Percentiles rank a stretch among this genome's conserved stretches.
Evolutionary conservation across 2,888 invertebrate species (phyloP).

Genomic region (Hesperia comma): DNA sequence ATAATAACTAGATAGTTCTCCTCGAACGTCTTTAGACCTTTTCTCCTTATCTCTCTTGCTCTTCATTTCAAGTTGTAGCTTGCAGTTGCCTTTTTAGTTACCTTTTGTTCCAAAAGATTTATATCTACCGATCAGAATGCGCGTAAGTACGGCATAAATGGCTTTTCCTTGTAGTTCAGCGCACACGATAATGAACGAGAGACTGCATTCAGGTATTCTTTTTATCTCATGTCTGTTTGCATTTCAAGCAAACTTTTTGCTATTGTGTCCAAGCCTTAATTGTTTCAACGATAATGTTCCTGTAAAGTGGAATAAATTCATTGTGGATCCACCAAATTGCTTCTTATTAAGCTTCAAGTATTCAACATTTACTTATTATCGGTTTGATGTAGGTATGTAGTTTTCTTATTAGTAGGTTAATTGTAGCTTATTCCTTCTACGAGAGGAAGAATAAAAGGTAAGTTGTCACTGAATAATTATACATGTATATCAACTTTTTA

Average conservation of each 20-base stretch:
- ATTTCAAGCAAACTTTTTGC: slow-evolving; percentile 17
- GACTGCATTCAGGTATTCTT: slow-evolving; percentile 9
- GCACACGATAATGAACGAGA: slow-evolving; percentile 17
- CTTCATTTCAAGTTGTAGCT: not conserved
- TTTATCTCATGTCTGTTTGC: slow-evolving; percentile 16
- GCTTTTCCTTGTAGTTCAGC: slow-evolving; percentile 26
- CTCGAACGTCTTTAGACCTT: not conserved
- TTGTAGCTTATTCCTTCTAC: no score
- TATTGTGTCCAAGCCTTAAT: not conserved
- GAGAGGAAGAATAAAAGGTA: no score
- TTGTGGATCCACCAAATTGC: no score
- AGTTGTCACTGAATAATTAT: no score
- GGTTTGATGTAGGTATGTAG: no score
- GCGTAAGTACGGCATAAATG: slow-evolving; percentile 17
- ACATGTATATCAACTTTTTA: no score
- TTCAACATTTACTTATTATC: no score
- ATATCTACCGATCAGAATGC: slow-evolving; percentile 10
- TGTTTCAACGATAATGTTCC: no score
- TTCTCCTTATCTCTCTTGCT: not conserved
- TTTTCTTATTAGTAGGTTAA: no score
- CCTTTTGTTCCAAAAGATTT: slow-evolving; percentile 1
- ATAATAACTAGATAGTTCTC: no score
- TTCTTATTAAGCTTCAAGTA: no score
- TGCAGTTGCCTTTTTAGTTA: slow-evolving; percentile 5
- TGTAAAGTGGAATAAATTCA: no score